A percentile compares a stretch with the other conserved stretches of the same genome.
Evolutionary conservation across 1,140 invertebrate genomes (phyloP).

Genomic region (Nautilus pompilius): DNA sequence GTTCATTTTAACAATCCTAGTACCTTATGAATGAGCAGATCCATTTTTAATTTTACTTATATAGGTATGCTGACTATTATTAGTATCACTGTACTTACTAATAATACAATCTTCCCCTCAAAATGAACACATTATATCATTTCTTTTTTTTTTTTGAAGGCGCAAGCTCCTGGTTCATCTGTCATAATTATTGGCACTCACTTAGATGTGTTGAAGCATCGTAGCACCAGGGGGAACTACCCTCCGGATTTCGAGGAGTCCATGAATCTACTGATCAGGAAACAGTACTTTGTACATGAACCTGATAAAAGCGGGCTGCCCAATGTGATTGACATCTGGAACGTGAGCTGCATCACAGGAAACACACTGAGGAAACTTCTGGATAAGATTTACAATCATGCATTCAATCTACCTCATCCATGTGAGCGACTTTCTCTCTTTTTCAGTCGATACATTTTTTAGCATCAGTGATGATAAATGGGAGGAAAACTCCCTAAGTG

Average conservation of each 20-base stretch:
- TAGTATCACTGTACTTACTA: no score
- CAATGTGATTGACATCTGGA: constrained; percentile 87
- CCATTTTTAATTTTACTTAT: no score
- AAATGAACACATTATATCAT: no score
- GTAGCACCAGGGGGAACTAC: constrained; percentile 65
- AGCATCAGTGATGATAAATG: no score
- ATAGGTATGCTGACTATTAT: no score
- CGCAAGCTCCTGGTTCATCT: constrained; percentile 47
- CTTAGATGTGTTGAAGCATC: constrained; percentile 75
- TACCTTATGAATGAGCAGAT: no score
- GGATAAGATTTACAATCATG: constrained; percentile 90
- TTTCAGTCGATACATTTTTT: no score
- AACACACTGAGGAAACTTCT: constrained; percentile 90
- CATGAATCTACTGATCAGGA: constrained; percentile 31
- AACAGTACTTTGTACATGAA: constrained; percentile 82
- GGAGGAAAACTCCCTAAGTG: no score
- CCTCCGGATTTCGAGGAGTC: constrained; percentile 80
- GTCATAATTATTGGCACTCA: constrained; percentile 55
- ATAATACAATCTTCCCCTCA: neutral
- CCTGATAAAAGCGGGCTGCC: constrained; percentile 95
- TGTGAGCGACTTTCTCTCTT: no score
- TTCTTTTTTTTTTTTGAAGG: constrained; percentile 54
- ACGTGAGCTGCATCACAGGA: constrained; percentile 76
- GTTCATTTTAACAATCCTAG: no score
- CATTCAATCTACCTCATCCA: constrained; percentile 67